Evolutionary conservation across 1,140 invertebrate species (phyloP), one percentile per base, ranked within the genome.

Genomic region (Papilio aristodemus): DNA sequence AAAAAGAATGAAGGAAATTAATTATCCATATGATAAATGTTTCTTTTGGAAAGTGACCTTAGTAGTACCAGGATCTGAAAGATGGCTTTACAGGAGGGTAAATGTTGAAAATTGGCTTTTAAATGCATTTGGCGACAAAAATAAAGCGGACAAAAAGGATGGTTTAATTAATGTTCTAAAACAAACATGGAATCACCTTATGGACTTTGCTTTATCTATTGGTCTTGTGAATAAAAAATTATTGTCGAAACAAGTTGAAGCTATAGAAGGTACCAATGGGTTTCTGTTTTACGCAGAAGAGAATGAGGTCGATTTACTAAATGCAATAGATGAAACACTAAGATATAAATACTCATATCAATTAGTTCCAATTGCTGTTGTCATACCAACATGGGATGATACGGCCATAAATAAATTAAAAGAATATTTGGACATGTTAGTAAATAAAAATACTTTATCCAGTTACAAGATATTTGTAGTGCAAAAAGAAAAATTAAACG

Each of bases 11-110:
- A 90, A 87, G 75, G 85, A 92, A 77, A 87, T 92, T 32, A 87
- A 82, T 68, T 91, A 90, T 76, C 89, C 89, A 50, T 90, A 92
- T 67, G 89, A 90, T 58, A 91, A 92, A 70, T 92, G 92, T 71
- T 86, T 93, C 59, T 95, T 93, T 80, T 96, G 94, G 94, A 96
- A 96, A 87, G 74, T 95, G 22, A 83, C 93, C n/a, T 77, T 95
- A 14, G 93, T 94, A 0, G 90, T 94, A 66, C 93, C 94, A 13
- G 81, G 91, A 66, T 68, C 83, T 11, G 70, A 71, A 1, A 91
- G 89, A 73, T 84, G 80, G 73, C 69, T 89, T 3, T 84, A 90
- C 36, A 84, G 81, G 25, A 90, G 84, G 70, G 76, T 87, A 25
- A 83, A 83, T 68, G 70, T 90, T 22, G 73, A 85, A 67, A 83